phyloP scores from a whole-genome alignment of 1,140 invertebrate species.

The Cydia splendana region DNA sequence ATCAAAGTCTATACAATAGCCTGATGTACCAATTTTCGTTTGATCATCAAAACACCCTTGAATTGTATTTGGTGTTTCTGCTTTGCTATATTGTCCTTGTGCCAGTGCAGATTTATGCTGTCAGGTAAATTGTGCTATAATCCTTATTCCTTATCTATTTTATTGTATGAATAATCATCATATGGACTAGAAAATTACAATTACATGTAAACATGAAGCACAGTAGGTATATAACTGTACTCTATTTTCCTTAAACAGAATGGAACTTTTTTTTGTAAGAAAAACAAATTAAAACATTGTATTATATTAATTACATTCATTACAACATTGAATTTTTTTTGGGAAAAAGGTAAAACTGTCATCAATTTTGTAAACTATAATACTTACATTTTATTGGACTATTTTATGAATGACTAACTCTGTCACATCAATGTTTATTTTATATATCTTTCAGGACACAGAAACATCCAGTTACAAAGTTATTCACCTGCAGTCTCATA shows the following conservation, averaged over 20 bases:
- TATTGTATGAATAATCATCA: conserved; percentile 33
- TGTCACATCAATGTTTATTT: neutral
- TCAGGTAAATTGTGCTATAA: conserved; percentile 67
- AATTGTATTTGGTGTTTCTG: conserved; percentile 95
- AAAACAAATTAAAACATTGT: too few species aligned
- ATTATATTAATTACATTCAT: too few species aligned
- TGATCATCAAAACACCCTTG: conserved; percentile 95
- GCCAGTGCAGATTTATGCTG: conserved; percentile 94
- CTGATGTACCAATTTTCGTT: conserved; percentile 98
- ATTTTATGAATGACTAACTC: neutral
- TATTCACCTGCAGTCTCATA: conserved; percentile 93
- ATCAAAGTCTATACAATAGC: conserved; percentile 89
- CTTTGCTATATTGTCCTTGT: conserved; percentile 92
- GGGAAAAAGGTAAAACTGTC: too few species aligned
- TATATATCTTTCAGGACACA: conserved; percentile 82
- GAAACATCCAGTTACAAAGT: conserved; percentile 93
- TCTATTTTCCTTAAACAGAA: too few species aligned
- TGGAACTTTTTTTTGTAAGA: too few species aligned
- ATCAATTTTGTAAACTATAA: conserved; percentile 6
- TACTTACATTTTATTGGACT: too few species aligned
- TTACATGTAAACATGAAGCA: neutral
- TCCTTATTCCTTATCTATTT: neutral
- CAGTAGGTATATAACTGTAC: too few species aligned
- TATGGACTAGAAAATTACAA: neutral
- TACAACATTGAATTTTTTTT: too few species aligned